A percentile compares a stretch with the other conserved stretches of the same genome.
phyloP scores from a whole-genome alignment of 2,888 invertebrate species.

The Rhimphoctona megacephalus region DNA sequence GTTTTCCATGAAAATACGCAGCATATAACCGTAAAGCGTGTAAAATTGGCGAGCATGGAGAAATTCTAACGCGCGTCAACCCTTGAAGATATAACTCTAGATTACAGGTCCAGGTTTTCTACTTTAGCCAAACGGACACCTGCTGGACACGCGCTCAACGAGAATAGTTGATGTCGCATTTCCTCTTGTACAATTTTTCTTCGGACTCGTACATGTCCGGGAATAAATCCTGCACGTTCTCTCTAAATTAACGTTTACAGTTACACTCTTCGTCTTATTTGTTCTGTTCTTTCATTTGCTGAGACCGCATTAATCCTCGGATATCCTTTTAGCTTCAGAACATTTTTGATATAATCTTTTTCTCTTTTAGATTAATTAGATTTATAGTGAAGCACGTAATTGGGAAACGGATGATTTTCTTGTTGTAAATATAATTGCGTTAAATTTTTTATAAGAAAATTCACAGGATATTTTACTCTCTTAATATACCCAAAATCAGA shows the following conservation, averaged over 20 bases:
- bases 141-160: slow-evolving; percentile 47
- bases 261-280: slow-evolving; percentile 27
- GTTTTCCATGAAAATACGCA: slow-evolving; percentile 36
- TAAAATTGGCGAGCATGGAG: slow-evolving; percentile 68
- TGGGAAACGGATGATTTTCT: neutral
- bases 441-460: neutral
- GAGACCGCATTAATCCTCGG: slow-evolving; percentile 10
- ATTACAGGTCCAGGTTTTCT: slow-evolving; percentile 69
- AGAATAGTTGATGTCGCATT: slow-evolving; percentile 41
- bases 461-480: slow-evolving; percentile 3
- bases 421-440: neutral
- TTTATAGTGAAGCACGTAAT: neutral
- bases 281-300: neutral
- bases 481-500: slow-evolving; percentile 15
- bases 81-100: slow-evolving; percentile 68
- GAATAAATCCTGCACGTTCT: slow-evolving; percentile 45
- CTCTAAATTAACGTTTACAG: slow-evolving; percentile 45
- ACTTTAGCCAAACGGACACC: slow-evolving; percentile 16
- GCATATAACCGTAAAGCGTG: slow-evolving; percentile 38
- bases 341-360: neutral
- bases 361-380: slow-evolving; percentile 2
- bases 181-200: slow-evolving; percentile 11
- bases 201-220: slow-evolving; percentile 22
- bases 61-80: slow-evolving; percentile 65
- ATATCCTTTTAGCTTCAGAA: neutral